Base-by-base conservation (phyloP, 2,113 vertebrate genomes). In the Gobius niger region DNA sequence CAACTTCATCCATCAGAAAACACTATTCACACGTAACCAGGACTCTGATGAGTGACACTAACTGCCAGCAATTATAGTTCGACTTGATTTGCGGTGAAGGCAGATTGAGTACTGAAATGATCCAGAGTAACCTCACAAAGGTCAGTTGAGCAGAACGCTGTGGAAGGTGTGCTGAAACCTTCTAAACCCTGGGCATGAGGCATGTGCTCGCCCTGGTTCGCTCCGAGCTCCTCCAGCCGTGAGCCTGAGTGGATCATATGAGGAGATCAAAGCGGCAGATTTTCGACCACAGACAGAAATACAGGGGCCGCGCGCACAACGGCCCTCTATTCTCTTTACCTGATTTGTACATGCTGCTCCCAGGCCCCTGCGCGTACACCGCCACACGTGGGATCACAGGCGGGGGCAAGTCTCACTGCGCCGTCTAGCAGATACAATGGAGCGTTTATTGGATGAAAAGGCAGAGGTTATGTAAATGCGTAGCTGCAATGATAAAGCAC, bases 231-330 rank as follows among this genome's bases (percentile, higher is more conserved):
- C 85, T 85, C 81, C 76, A 86, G 87, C 84, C 44, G 68, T 85
- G 83, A 85, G 82, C 65, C 73, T 82, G 72, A 85, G 86, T 66
- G 77, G 73, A 90, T 90, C 88, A 89, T 84, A 87, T 92, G 88
- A 90, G 84, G 67, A 86, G 84, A 90, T 90, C 83, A 90, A 85
- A 90, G 85, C 73, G 56, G 76, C 65, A 78, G 85, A 84, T 87
- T 85, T 83, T 63, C 67, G 51, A 84, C 84, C 89, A 77, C 80
- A 85, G 69, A 70, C 72, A 77, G 63, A 78, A 83, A 85, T 72
- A 83, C 18, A 65, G 13, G 75, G 5, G 54, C 69, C 34, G 9
- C 7, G 59, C 79, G 84, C 71, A 86, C 61, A 83, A 76, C 71
- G 73, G 75, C 73, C 68, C 44, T 84, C 65, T 72, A 47, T 85